These are phyloP conservation scores for Coracopsis vasa DNA, from an alignment of 2,113 vertebrate genomes.

Conservation along the genomic window DNA sequence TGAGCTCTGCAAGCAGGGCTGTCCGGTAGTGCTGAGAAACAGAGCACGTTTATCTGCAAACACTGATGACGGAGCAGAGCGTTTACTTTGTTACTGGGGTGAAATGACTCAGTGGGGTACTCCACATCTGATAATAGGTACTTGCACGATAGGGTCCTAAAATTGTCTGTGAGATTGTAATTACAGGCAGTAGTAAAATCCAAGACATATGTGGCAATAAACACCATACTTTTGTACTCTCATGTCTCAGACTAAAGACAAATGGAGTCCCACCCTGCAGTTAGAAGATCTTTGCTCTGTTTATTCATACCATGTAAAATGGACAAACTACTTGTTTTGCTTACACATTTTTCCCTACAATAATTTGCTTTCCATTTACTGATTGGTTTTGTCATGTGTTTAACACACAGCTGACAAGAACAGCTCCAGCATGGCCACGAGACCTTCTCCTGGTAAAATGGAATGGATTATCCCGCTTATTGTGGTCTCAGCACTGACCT, in stretches of 20 bases:
- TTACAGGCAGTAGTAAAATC: conserved; percentile 50
- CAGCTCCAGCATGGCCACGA: conserved; percentile 84
- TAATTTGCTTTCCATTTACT: not conserved
- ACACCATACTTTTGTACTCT: conserved; percentile 52
- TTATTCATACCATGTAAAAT: conserved; percentile 29
- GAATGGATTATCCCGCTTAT: conserved; percentile 97
- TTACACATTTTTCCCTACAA: not conserved
- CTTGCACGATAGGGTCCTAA: not conserved
- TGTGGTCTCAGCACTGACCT: conserved; percentile 94
- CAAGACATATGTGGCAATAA: conserved; percentile 49
- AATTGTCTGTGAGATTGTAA: conserved; percentile 25
- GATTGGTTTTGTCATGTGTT: conserved; percentile 45
- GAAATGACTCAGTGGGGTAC: not conserved
- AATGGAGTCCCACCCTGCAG: conserved; percentile 40
- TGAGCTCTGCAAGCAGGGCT: conserved; percentile 19
- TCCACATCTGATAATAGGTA: conserved; percentile 26
- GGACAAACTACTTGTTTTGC: conserved; percentile 25
- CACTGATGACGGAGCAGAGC: not conserved
- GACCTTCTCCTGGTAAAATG: conserved; percentile 84
- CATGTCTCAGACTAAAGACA: conserved; percentile 36
- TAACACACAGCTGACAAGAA: conserved; percentile 76
- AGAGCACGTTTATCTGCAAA: conserved; percentile 4
- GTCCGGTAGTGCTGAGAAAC: conserved; percentile 4
- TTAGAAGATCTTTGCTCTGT: conserved; percentile 33
- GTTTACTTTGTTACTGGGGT: not conserved